Conservation (phyloP, 2,797 vertebrate species). For the Sciurus carolinensis region DNA sequence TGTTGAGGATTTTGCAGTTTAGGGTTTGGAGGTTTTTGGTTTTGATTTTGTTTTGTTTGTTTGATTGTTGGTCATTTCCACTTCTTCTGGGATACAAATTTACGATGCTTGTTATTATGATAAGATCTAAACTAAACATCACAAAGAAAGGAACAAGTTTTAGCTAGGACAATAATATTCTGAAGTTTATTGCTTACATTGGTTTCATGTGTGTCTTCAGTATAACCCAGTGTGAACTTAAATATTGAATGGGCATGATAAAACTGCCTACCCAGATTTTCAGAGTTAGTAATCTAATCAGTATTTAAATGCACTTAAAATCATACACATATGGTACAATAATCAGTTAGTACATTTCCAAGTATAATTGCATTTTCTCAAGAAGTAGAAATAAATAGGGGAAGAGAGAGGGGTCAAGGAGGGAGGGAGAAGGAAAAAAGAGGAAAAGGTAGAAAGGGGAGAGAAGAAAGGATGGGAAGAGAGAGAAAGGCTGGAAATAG, state of each 20-base stretch:
- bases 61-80: background rate
- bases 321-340: background rate
- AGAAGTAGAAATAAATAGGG: background rate
- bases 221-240: background rate
- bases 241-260: background rate
- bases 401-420: background rate
- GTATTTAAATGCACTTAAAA: background rate
- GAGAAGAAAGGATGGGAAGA: background rate
- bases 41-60: background rate
- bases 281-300: background rate
- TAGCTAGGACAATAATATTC: background rate
- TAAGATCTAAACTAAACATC: background rate
- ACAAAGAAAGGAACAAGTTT: background rate
- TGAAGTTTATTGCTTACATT: background rate
- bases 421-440: background rate
- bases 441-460: background rate
- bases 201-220: background rate
- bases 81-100: background rate
- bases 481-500: background rate
- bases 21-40: too few relatives aligned
- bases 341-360: background rate
- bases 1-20: background rate
- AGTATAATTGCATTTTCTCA: slow-evolving; percentile 12
- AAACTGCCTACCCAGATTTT: background rate
- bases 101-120: background rate